These are phyloP conservation scores for Canis aureus DNA, from an alignment of 2,113 vertebrate species.

Conservation along the genomic window DNA sequence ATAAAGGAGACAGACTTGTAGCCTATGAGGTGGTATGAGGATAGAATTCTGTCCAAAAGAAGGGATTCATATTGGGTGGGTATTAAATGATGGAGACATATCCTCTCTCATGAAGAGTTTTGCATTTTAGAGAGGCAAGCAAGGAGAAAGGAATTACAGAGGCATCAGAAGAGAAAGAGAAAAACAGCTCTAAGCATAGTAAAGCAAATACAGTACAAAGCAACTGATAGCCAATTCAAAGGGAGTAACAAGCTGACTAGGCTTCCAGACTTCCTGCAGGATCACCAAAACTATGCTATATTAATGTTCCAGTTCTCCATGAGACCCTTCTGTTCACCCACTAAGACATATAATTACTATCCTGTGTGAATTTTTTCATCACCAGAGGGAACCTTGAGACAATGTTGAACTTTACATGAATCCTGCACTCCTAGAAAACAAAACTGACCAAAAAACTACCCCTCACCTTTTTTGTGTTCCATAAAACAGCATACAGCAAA, in stretches of 20 bases:
- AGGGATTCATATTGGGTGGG: neutral
- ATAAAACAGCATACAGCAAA: neutral
- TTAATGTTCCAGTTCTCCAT: neutral
- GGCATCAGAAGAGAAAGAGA: neutral
- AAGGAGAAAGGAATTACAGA: slow-evolving; percentile 17
- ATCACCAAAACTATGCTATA: neutral
- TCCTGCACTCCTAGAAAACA: neutral
- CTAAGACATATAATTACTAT: neutral
- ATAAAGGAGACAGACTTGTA: neutral
- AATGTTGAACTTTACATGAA: neutral
- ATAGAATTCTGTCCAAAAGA: slow-evolving; percentile 21
- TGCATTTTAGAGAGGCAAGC: neutral
- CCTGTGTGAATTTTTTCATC: neutral
- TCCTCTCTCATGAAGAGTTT: slow-evolving; percentile 13
- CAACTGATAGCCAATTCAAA: neutral
- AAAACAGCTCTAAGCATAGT: neutral
- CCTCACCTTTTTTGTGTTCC: neutral
- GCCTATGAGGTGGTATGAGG: neutral
- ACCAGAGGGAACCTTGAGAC: neutral
- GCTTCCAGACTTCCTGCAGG: neutral
- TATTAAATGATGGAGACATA: neutral
- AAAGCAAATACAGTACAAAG: slow-evolving; percentile 8
- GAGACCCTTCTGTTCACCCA: slow-evolving; percentile 13
- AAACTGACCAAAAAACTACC: neutral
- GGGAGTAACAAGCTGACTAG: neutral